Conservation (phyloP, 2,113 vertebrate species). For the Amphiprion percula region DNA sequence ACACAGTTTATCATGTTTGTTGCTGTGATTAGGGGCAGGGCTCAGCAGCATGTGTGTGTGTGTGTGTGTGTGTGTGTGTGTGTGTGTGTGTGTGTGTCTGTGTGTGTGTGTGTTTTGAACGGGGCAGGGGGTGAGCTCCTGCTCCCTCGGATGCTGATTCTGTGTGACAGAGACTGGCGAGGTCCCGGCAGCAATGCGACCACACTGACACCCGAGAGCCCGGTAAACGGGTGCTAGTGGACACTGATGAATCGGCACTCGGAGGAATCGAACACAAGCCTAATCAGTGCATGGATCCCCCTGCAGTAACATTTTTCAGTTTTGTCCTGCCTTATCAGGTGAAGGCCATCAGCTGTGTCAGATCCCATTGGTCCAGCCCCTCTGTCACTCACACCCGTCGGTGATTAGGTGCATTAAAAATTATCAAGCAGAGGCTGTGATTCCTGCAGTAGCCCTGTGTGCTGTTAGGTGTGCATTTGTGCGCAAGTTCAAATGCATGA, state of each 20-base stretch:
- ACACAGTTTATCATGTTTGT: constrained; percentile 68
- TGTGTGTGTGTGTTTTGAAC: constrained; percentile 29
- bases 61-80: constrained; percentile 30
- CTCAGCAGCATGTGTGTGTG: constrained; percentile 12
- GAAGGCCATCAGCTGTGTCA: constrained; percentile 71
- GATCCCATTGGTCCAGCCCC: constrained; percentile 52
- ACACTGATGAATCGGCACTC: constrained; percentile 82
- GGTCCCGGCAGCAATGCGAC: constrained; percentile 77
- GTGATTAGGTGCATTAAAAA: constrained; percentile 69
- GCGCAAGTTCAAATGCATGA: neutral
- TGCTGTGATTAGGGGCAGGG: constrained; percentile 52
- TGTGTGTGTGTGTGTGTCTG: constrained; percentile 28
- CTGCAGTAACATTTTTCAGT: constrained; percentile 83
- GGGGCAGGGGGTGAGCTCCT: constrained; percentile 43
- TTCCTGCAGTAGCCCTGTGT: constrained; percentile 21
- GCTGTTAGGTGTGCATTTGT: constrained; percentile 22
- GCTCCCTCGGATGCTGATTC: constrained; percentile 62
- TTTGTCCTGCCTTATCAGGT: constrained; percentile 81
- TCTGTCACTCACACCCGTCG: constrained; percentile 61
- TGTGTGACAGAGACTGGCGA: constrained; percentile 81
- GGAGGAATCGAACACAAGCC: constrained; percentile 76
- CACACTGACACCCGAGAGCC: constrained; percentile 73
- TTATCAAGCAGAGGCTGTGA: constrained; percentile 46
- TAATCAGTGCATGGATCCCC: constrained; percentile 81
- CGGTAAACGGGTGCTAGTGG: constrained; percentile 67